Conservation (phyloP, 2,113 vertebrate species). For the Ursus arctos region DNA sequence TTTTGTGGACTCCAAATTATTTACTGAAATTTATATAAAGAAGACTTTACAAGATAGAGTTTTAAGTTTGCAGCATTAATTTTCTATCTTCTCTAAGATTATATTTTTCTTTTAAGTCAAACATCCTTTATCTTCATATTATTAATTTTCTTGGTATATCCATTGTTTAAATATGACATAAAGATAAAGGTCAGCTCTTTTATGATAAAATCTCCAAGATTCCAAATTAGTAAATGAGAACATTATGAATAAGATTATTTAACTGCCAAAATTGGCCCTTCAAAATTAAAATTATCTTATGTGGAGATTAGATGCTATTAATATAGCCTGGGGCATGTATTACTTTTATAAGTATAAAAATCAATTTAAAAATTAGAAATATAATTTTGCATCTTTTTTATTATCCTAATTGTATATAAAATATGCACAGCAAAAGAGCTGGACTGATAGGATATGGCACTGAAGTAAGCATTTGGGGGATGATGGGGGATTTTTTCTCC, state of each 20-base stretch:
- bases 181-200: slow-evolving; percentile 17
- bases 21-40: neutral
- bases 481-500: neutral
- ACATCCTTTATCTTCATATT: neutral
- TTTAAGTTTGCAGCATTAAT: neutral
- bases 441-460: neutral
- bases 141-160: slow-evolving; percentile 41
- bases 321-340: neutral
- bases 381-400: neutral
- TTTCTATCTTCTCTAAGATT: neutral
- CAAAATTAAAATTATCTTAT: slow-evolving; percentile 35
- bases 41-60: neutral
- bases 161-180: slow-evolving; percentile 3
- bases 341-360: slow-evolving; percentile 39
- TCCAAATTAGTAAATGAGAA: slow-evolving; percentile 45
- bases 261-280: neutral
- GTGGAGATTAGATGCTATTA: neutral
- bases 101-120: slow-evolving; percentile 22
- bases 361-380: slow-evolving; percentile 11
- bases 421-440: neutral
- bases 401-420: slow-evolving; percentile 21
- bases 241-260: slow-evolving; percentile 29
- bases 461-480: neutral
- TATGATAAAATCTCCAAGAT: neutral
- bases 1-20: neutral